Conservation (phyloP, 1,140 invertebrate genomes). For the Hylaeus anthracinus region DNA sequence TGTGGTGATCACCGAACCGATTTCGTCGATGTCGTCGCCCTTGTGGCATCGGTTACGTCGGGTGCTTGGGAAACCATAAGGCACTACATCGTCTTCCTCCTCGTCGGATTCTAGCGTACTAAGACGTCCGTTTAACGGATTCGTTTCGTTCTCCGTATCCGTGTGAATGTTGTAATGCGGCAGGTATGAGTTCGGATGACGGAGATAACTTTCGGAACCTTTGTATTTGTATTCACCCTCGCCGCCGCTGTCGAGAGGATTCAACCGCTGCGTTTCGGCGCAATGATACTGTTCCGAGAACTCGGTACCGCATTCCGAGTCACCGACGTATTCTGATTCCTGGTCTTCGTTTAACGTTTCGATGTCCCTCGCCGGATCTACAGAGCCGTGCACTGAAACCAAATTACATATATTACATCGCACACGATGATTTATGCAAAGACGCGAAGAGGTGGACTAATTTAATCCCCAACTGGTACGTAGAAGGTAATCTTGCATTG, state of each 20-base stretch:
- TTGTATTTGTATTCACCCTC: constrained; percentile 82
- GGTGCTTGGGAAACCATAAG: constrained; percentile 86
- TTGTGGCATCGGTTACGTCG: constrained; percentile 81
- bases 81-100: constrained; percentile 84
- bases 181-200: constrained; percentile 92
- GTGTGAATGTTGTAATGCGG: constrained; percentile 88
- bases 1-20: constrained; percentile 82
- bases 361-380: constrained; percentile 85
- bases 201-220: constrained; percentile 86
- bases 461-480: not conserved
- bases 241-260: constrained; percentile 85
- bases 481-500: too few species aligned
- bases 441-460: too few species aligned
- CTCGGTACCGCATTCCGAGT: constrained; percentile 85
- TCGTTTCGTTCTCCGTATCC: constrained; percentile 84
- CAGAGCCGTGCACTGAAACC: constrained; percentile 76
- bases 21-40: constrained; percentile 80
- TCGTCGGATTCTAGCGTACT: constrained; percentile 78
- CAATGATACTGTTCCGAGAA: constrained; percentile 83
- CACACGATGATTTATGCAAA: too few species aligned
- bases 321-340: constrained; percentile 87
- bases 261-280: constrained; percentile 82
- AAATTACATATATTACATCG: not conserved
- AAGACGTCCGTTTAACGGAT: constrained; percentile 79
- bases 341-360: constrained; percentile 86